phyloP scores from a whole-genome alignment of 2,113 vertebrate species.

The Zapornia atra region DNA sequence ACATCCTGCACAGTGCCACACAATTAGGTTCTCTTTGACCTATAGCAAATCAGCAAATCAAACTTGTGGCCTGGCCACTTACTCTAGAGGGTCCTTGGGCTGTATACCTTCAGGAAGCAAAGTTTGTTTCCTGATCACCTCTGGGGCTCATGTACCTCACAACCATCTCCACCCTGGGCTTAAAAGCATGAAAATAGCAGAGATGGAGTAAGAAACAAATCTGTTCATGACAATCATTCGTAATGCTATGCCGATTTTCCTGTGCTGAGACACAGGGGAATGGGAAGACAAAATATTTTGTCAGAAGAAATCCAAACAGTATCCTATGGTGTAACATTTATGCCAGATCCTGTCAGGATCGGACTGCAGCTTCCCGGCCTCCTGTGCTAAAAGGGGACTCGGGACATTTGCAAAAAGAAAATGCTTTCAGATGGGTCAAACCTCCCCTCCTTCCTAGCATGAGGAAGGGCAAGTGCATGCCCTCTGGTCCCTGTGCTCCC shows the following conservation, averaged over 20 bases:
- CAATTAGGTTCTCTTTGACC: slow-evolving; percentile 31
- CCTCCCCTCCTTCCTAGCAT: neutral
- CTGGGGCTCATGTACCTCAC: neutral
- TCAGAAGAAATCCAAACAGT: neutral
- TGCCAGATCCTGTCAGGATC: neutral
- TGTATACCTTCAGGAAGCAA: neutral
- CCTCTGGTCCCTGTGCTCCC: rapidly evolving
- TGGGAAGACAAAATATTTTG: neutral
- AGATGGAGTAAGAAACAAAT: neutral
- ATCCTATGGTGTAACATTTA: neutral
- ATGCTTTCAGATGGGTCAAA: neutral
- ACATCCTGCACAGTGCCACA: neutral
- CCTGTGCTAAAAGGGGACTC: too few species aligned
- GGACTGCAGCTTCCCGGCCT: neutral
- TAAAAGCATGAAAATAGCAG: neutral
- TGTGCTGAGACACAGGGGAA: neutral
- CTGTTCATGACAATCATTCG: neutral
- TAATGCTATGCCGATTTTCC: neutral
- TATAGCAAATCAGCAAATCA: neutral
- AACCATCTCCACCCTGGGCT: neutral
- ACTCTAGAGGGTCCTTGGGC: neutral
- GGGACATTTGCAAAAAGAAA: neutral
- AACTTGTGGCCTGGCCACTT: neutral
- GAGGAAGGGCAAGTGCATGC: neutral
- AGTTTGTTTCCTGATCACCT: neutral